A percentile compares a stretch with the other conserved stretches of the same genome.
Evolutionary conservation across 1,140 invertebrate species (phyloP).

Genomic region (Monomorium pharaonis): DNA sequence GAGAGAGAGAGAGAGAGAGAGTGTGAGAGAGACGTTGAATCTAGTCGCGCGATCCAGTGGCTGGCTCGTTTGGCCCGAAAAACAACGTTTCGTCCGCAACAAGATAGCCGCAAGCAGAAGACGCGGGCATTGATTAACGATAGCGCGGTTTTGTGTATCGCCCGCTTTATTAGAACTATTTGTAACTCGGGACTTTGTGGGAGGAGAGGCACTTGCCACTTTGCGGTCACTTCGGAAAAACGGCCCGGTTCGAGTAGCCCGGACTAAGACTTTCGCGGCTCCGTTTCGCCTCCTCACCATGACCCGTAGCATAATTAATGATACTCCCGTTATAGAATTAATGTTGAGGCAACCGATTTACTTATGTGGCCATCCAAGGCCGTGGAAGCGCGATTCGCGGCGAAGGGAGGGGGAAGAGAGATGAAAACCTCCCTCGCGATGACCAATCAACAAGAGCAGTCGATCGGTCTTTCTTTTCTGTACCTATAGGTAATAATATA

Average conservation of each 20-base stretch:
- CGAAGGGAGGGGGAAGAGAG: background rate
- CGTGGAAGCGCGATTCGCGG: background rate
- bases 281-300: background rate
- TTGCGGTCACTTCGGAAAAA: slow-evolving; percentile 9
- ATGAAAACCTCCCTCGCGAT: background rate
- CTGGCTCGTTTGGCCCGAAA: background rate
- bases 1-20: too few relatives aligned
- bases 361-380: background rate
- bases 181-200: slow-evolving; percentile 39
- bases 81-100: slow-evolving; percentile 31
- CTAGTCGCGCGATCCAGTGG: background rate
- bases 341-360: slow-evolving; percentile 18
- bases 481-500: too few relatives aligned
- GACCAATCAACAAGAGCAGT: too few relatives aligned
- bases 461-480: slow-evolving; percentile 2
- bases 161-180: slow-evolving; percentile 62
- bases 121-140: slow-evolving; percentile 60
- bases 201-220: background rate
- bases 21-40: slow-evolving; percentile 63
- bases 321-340: slow-evolving; percentile 19
- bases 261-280: background rate
- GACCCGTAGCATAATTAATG: slow-evolving; percentile 31
- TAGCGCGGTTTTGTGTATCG: slow-evolving; percentile 11
- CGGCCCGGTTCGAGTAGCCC: background rate
- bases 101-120: slow-evolving; percentile 11